Conservation (phyloP, 2,888 invertebrate species). For the Dryadula phaetusa region DNA sequence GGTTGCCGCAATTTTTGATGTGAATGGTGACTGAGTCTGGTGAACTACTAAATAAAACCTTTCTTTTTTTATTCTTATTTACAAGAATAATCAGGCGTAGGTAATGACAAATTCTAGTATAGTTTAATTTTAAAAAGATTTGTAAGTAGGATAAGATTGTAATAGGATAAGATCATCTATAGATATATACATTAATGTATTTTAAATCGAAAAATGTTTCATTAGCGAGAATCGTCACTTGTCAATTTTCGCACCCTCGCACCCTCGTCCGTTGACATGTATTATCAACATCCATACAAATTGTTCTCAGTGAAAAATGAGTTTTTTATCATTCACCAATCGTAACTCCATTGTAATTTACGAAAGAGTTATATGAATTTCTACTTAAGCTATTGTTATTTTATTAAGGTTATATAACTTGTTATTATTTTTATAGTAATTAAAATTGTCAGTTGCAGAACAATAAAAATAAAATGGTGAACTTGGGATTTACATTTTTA, state of each 20-base stretch:
- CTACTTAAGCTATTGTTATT: neutral
- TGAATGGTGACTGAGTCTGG: neutral
- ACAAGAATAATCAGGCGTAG: too few species aligned
- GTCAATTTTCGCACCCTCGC: constrained; percentile 33
- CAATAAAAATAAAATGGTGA: too few species aligned
- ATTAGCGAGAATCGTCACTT: constrained; percentile 38
- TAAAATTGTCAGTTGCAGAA: neutral
- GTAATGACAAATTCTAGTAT: neutral
- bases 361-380: neutral
- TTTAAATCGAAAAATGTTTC: constrained; percentile 26
- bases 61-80: too few species aligned
- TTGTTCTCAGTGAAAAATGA: constrained; percentile 24
- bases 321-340: constrained; percentile 9
- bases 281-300: constrained; percentile 29
- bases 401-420: neutral
- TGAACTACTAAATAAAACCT: too few species aligned
- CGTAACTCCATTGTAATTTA: constrained; percentile 19
- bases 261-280: constrained; percentile 17
- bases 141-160: too few species aligned
- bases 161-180: too few species aligned
- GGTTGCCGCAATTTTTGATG: neutral
- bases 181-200: neutral
- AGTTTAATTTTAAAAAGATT: too few species aligned
- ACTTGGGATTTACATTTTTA: too few species aligned
- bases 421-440: neutral